Percentiles rank a stretch among this genome's conserved stretches.
Conservation (phyloP, 2,888 invertebrate species). For the Drosophila diplacantha region DNA sequence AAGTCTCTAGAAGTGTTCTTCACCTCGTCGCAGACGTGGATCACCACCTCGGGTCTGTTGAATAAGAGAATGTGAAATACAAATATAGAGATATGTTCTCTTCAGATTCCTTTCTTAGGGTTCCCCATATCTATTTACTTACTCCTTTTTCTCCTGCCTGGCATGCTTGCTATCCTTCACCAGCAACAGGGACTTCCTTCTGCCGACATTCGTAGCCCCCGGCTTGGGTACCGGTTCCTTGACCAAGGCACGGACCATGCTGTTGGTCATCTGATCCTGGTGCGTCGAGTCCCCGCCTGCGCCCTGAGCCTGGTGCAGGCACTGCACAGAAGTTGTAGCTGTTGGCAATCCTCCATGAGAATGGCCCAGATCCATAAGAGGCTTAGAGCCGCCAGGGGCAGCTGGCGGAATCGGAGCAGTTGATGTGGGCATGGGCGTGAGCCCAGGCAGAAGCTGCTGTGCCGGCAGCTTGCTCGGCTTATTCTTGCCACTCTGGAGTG, state of each 20-base stretch:
- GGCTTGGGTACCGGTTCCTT: constrained; percentile 50
- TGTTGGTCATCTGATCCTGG: constrained; percentile 24
- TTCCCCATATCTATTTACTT: constrained; percentile 16
- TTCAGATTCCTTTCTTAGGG: background rate
- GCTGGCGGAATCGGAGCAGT: background rate
- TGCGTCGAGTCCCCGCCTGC: constrained; percentile 9
- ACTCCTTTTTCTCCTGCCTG: constrained; percentile 60
- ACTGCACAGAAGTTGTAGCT: constrained; percentile 5
- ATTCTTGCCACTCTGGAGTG: constrained; percentile 26
- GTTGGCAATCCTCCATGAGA: constrained; percentile 5
- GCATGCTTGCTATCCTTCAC: constrained; percentile 57
- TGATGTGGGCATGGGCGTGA: constrained; percentile 11
- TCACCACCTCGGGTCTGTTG: constrained; percentile 88
- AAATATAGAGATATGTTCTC: background rate
- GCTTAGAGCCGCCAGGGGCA: constrained; percentile 26
- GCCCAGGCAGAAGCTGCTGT: constrained; percentile 23
- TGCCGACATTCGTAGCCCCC: constrained; percentile 6
- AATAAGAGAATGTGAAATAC: background rate
- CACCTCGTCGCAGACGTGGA: constrained; percentile 96
- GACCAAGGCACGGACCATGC: constrained; percentile 56
- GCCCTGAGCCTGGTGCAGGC: constrained; percentile 17
- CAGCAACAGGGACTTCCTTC: constrained; percentile 58
- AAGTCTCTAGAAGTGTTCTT: constrained; percentile 94
- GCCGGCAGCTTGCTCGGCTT: constrained; percentile 27
- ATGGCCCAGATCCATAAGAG: constrained; percentile 32